Conservation (phyloP, 2,797 vertebrate species). For the Argentina silus region DNA sequence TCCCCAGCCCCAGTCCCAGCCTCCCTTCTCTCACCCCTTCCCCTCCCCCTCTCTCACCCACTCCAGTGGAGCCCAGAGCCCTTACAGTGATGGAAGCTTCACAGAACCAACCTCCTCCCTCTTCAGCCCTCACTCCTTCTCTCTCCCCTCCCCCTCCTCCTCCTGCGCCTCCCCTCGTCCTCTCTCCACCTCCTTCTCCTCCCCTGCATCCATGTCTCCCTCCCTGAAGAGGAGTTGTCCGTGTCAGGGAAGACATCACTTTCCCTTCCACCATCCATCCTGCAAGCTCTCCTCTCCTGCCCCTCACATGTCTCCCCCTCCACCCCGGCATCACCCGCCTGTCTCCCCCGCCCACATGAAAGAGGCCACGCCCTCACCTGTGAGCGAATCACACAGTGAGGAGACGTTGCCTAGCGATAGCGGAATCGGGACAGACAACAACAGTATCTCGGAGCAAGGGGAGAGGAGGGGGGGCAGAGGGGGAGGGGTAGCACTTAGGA, state of each 20-base stretch:
- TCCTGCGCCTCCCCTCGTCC: conserved; percentile 74
- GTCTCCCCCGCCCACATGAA: conserved; percentile 90
- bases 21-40: conserved; percentile 77
- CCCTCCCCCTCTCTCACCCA: conserved; percentile 87
- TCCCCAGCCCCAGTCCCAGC: conserved; percentile 75
- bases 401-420: conserved; percentile 92
- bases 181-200: conserved; percentile 61
- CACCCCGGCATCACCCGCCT: conserved; percentile 69
- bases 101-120: conserved; percentile 83
- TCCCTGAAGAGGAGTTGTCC: conserved; percentile 89
- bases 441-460: conserved; percentile 88
- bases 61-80: conserved; percentile 90
- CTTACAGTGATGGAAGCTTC: conserved; percentile 88
- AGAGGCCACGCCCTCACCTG: conserved; percentile 90
- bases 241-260: conserved; percentile 84
- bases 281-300: conserved; percentile 76
- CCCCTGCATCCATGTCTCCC: conserved; percentile 78
- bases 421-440: conserved; percentile 93
- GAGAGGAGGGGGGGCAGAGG: conserved; percentile 79
- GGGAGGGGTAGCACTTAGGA: conserved; percentile 45
- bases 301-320: conserved; percentile 83
- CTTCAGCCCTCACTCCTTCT: conserved; percentile 72
- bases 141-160: conserved; percentile 74
- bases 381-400: conserved; percentile 92
- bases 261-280: conserved; percentile 78